Percentiles rank a stretch among this genome's conserved stretches.
Evolutionary conservation across 2,888 invertebrate genomes (phyloP).

Genomic region (Eurois occulta): DNA sequence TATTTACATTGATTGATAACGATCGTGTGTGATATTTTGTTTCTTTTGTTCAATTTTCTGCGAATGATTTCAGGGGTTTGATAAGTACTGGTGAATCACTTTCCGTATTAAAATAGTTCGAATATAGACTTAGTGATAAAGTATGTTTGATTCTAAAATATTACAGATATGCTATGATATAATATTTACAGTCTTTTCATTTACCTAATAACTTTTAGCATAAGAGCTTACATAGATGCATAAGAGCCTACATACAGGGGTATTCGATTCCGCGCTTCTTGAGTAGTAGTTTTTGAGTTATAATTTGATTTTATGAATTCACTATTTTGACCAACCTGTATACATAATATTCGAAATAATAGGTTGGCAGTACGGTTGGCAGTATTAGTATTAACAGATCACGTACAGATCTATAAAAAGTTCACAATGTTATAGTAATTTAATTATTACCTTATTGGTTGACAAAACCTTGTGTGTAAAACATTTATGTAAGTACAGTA

Average conservation of each 20-base stretch:
- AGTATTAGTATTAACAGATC: conserved; percentile 3
- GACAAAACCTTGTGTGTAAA: conserved; percentile 3
- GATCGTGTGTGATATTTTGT: not conserved
- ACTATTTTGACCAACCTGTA: not conserved
- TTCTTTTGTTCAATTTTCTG: not conserved
- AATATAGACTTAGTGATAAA: not conserved
- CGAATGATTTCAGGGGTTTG: conserved; percentile 9
- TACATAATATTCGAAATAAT: not conserved
- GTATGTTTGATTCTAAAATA: not conserved
- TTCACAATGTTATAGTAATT: conserved; percentile 13
- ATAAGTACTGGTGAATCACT: conserved; percentile 24
- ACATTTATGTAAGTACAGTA: not conserved
- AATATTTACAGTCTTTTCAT: not conserved
- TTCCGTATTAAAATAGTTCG: not conserved
- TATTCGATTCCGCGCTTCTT: not conserved
- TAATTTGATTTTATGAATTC: not conserved
- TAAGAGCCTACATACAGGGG: not conserved
- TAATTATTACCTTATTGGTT: not conserved
- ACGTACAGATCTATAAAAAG: not conserved
- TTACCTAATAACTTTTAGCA: not conserved
- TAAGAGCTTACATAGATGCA: not conserved
- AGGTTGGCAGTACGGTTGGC: not conserved
- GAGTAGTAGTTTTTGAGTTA: not conserved
- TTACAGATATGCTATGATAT: not conserved
- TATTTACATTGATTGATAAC: conserved; percentile 34